Conservation (phyloP, 2,113 vertebrate species). For the Hippocampus comes region DNA sequence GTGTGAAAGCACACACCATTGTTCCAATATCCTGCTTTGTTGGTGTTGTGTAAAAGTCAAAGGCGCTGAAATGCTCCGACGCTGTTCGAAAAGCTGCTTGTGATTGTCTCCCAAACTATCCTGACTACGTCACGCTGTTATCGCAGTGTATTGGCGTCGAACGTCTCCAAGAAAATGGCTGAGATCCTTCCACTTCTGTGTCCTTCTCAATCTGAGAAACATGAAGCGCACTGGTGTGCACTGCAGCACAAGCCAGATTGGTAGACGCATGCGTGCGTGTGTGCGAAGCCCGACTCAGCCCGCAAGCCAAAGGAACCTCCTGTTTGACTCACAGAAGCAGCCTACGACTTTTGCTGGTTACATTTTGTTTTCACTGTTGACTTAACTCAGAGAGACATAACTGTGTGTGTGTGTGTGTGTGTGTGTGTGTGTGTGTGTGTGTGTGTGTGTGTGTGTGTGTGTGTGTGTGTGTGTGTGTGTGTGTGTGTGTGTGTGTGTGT, state of each 20-base stretch:
- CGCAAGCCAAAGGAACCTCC: slow-evolving; percentile 16
- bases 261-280: slow-evolving; percentile 29
- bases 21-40: no score
- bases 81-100: background rate
- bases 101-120: slow-evolving; percentile 8
- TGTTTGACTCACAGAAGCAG: slow-evolving; percentile 22
- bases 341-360: slow-evolving; percentile 25
- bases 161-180: slow-evolving; percentile 33
- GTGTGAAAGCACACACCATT: no score
- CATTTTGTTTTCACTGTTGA: slow-evolving; percentile 37
- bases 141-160: slow-evolving; percentile 31
- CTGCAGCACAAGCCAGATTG: slow-evolving; percentile 48
- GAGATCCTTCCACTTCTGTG: slow-evolving; percentile 44
- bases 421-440: no score
- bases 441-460: background rate
- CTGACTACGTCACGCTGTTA: slow-evolving; percentile 11
- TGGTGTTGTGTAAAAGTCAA: no score
- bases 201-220: slow-evolving; percentile 54
- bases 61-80: background rate
- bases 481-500: no score
- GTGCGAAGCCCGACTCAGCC: slow-evolving; percentile 29
- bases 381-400: slow-evolving; percentile 22
- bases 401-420: background rate
- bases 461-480: slow-evolving; percentile 20
- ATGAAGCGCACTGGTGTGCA: slow-evolving; percentile 50